Evolutionary conservation across 2,797 vertebrate species (phyloP), one percentile per base, ranked within the genome.

Genomic region (Psittacula derbiana): DNA sequence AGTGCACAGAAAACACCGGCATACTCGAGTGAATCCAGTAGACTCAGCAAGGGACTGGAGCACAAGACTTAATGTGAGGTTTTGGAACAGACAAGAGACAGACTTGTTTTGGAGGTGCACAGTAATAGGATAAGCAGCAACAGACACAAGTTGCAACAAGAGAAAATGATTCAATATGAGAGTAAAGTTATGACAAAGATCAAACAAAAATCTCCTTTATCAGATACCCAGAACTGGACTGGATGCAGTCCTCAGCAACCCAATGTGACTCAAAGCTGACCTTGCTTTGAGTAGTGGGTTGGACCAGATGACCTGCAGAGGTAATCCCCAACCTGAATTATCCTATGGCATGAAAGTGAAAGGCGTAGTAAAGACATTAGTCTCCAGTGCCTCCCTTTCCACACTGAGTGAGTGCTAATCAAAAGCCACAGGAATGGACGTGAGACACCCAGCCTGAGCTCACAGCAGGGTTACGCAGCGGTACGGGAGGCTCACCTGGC

Each of bases 401-500:
- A 69, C 18, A 12, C 16, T 53, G 66, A 47, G 33, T 38, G 62
- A 86, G 36, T 41, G 64, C 52, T 79, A 91, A 88, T 49, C 47
- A 86, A 90, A 92, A 95, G 89, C 70, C 87, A 90, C 70, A 90
- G 91, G 73, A 93, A 72, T 55, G 82, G 43, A 75, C 0, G 6
- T n/a, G 73, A 93, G 73, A 62, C 50, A 33, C 46, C 6, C 20
- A 88, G 61, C 40, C 83, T 72, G 62, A 85, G 55, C 65, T 72
- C 70, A 43, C 46, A 64, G 83, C 21, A 70, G 70, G 67, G 80
- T 70, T 4, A 88, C 57, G 23, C 4, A 36, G 28, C 20, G 49
- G 24, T 57, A 52, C 19, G 30, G 38, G 57, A 95, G 64, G 58
- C 97, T 89, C 69, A 98, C 98, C 98, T 97, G 98, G 97, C 76